Evolutionary conservation across 2,113 vertebrate genomes (phyloP), one percentile per base, ranked within the genome.

Genomic region (Phaethornis superciliosus): DNA sequence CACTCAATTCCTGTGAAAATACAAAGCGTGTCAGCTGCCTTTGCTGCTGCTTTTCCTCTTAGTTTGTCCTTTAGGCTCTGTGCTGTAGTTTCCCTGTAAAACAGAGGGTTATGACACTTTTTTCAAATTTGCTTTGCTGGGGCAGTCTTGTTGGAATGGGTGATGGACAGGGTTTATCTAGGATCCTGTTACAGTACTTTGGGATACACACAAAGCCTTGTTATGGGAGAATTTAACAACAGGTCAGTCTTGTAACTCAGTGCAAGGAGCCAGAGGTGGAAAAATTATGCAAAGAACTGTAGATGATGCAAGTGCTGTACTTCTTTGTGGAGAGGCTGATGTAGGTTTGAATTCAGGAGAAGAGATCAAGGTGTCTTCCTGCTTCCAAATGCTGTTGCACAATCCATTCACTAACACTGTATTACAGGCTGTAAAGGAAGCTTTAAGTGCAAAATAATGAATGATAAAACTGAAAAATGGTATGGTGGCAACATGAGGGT

Each of bases 361-460:
- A 79, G 64, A 63, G 83, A 42, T 81, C 23, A 51, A 81, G 63
- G 15, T 54, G 24, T 4, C 32, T 74, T 91, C 62, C 63, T 74
- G 40, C 69, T 85, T 60, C 78, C 65, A 79, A 54, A 55, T n/a
- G 33, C 15, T 20, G 24, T 74, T 42, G 67, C 70, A 37, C 54
- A 23, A 62, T 75, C 49, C 33, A 85, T 88, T 93, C 51, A 40
- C 71, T 88, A 85, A 40, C 49, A 9, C 46, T 32, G 21, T 79
- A 18, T 56, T 89, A 37, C 46, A 79, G 70, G 67, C 87, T 91
- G 67, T 85, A 79, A 91, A 65, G 47, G 46, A 94, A 89, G 71
- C 60, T 95, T 80, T 69, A 91, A 88, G 85, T 82, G 70, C 81
- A 52, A 71, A 94, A 79, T 85, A 76, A 80, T 91, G 54, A 27